These are phyloP conservation scores for Syngnathus floridae DNA, from an alignment of 2,113 vertebrate species.

Conservation along the genomic window DNA sequence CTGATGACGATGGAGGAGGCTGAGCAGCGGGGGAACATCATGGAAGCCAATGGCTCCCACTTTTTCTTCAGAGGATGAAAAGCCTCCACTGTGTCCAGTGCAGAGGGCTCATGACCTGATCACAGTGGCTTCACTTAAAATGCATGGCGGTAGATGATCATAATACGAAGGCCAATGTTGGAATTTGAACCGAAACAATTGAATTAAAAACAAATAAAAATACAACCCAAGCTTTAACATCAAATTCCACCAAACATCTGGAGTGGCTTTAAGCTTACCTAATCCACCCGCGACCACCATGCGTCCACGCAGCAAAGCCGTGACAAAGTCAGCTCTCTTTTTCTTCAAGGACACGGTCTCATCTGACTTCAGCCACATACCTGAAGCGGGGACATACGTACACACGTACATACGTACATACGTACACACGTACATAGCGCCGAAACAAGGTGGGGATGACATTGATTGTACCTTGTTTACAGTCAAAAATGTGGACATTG, in stretches of 20 bases:
- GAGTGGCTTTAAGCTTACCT: slow-evolving; percentile 67
- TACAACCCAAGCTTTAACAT: too few relatives aligned
- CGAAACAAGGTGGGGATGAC: background rate
- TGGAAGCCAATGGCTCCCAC: slow-evolving; percentile 85
- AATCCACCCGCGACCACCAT: slow-evolving; percentile 88
- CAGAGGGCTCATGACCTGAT: slow-evolving; percentile 85
- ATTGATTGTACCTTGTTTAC: slow-evolving; percentile 76
- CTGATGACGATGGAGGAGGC: slow-evolving; percentile 83
- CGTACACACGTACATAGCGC: background rate
- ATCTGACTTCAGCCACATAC: slow-evolving; percentile 86
- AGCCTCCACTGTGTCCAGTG: slow-evolving; percentile 85
- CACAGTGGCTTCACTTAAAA: background rate
- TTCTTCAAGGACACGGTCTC: slow-evolving; percentile 87
- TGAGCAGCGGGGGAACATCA: slow-evolving; percentile 89
- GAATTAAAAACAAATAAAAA: too few relatives aligned
- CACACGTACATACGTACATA: too few relatives aligned
- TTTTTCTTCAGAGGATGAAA: slow-evolving; percentile 87
- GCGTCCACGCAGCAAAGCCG: slow-evolving; percentile 81
- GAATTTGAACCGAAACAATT: too few relatives aligned
- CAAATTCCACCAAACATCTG: too few relatives aligned
- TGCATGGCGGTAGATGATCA: too few relatives aligned
- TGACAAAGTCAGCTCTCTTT: slow-evolving; percentile 87
- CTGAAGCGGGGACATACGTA: slow-evolving; percentile 48
- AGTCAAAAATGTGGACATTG: slow-evolving; percentile 88
- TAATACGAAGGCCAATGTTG: too few relatives aligned